Evolutionary conservation across 30 jellyfish, hydroid and myxozoan species (phyloP), one percentile per base, ranked within the genome.

Genomic region (Clytia hemisphaerica): DNA sequence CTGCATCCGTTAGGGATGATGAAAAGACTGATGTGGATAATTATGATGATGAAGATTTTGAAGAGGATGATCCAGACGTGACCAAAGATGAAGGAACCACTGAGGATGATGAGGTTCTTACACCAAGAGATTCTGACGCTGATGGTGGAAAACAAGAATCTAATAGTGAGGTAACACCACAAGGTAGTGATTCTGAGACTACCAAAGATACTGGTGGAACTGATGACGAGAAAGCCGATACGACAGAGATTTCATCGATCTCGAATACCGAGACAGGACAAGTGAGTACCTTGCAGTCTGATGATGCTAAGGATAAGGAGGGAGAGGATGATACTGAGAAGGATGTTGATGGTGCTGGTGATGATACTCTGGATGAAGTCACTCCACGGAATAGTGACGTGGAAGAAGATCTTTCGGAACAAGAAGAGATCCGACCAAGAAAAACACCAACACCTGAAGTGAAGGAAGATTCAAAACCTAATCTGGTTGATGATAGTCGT

Each of bases 121-220:
- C 18, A 12, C 18, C 14, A 0, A 19, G 0, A 0, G 54, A 42
- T 42, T 12, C 18, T 21, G 0, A 19, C 54, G 14, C 54, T 42
- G 54, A 42, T 21, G 54, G 18, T 42, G 54, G 19, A 42, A 42
- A 19, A 16, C 18, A 42, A 42, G 18, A 42, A 16, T 12, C 18
- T 42, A 19, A 42, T 0, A 42, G 18, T 42, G 54, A 42, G 19
- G 0, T 12, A 19, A 42, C 54, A 0, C 54, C 0, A 19, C 54
- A 19, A 42, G 54, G 0, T 42, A 42, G 31, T 21, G 72, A 22
- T 29, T 22, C 72, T 10, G 0, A 18, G 12, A 32, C 34, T 19
- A 83, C 53, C 37, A 27, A 37, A 40, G 59, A 54, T 38, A 82
- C 44, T n/a, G 37, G 25, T 10, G 77, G 36, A 18, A 54, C 14